Conservation (phyloP, 2,797 vertebrate species). For the Iguana delicatissima region DNA sequence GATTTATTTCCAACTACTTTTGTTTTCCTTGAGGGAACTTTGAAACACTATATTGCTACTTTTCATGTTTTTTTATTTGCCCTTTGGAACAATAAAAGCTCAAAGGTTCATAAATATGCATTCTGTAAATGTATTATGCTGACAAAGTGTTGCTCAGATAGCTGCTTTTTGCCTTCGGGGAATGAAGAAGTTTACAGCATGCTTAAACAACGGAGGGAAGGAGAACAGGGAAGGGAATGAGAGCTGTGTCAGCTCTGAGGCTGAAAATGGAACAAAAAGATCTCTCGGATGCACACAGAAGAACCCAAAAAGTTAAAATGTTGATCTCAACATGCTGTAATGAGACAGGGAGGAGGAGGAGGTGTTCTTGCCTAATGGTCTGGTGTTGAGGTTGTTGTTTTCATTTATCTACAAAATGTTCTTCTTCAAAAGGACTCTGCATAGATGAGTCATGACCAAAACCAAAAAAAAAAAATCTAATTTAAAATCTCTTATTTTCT, state of each 20-base stretch:
- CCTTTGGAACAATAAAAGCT: slow-evolving; percentile 87
- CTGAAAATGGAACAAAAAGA: slow-evolving; percentile 70
- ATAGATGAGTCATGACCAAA: slow-evolving; percentile 6
- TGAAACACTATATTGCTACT: slow-evolving; percentile 88
- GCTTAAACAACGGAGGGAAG: slow-evolving; percentile 79
- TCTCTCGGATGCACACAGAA: slow-evolving; percentile 42
- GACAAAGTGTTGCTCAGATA: slow-evolving; percentile 86
- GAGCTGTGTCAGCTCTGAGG: slow-evolving; percentile 73
- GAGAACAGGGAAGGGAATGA: slow-evolving; percentile 53
- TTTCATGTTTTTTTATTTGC: slow-evolving; percentile 88
- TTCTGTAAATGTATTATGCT: slow-evolving; percentile 88
- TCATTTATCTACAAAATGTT: background rate
- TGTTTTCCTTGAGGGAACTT: slow-evolving; percentile 85
- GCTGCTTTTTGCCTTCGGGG: slow-evolving; percentile 82
- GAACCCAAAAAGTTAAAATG: slow-evolving; percentile 47
- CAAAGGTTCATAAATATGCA: slow-evolving; percentile 90
- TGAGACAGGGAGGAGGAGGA: background rate
- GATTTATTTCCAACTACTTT: slow-evolving; percentile 86
- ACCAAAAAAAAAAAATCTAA: background rate
- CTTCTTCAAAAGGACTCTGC: background rate
- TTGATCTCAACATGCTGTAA: slow-evolving; percentile 9
- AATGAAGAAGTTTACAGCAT: slow-evolving; percentile 83
- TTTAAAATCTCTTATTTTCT: slow-evolving; percentile 39
- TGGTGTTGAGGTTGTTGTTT: background rate
- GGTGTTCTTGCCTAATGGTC: slow-evolving; percentile 10